These are phyloP conservation scores for Chaetoderma sp. DNA, from an alignment of 2,888 invertebrate species.

Conservation along the genomic window DNA sequence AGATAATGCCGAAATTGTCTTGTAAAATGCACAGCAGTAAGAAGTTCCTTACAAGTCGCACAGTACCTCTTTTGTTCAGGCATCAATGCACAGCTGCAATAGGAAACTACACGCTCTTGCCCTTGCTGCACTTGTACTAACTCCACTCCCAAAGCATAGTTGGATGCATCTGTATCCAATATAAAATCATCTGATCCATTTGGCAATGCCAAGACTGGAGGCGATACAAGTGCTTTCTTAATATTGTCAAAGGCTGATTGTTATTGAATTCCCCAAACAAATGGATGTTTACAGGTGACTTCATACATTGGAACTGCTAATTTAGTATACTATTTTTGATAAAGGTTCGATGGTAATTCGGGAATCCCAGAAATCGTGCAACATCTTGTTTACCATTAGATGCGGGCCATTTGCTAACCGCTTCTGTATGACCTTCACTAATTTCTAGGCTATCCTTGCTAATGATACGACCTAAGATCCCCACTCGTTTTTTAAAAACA, in stretches of 20 bases:
- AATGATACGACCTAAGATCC: constrained; percentile 28
- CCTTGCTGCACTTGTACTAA: background rate
- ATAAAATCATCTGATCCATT: constrained; percentile 27
- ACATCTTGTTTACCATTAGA: constrained; percentile 31
- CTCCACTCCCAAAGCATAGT: constrained; percentile 31
- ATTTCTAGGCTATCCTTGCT: constrained; percentile 16
- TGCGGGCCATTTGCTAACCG: constrained; percentile 25
- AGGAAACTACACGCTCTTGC: background rate
- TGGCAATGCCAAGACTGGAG: constrained; percentile 31
- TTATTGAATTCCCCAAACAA: constrained; percentile 5
- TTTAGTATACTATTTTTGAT: background rate
- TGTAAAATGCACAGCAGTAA: background rate
- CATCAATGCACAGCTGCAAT: background rate
- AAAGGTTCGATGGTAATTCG: background rate
- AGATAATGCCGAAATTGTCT: background rate
- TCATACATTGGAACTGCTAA: constrained; percentile 19
- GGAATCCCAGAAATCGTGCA: background rate
- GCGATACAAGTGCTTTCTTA: constrained; percentile 4
- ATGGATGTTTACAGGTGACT: constrained; percentile 4
- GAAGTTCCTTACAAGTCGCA: background rate
- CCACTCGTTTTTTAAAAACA: constrained; percentile 19
- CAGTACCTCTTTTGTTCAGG: background rate
- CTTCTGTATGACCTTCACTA: background rate
- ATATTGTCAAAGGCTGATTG: constrained; percentile 1
- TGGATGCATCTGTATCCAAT: constrained; percentile 38